phyloP scores from a whole-genome alignment of 2,113 vertebrate species.

The Eurystomus gularis region DNA sequence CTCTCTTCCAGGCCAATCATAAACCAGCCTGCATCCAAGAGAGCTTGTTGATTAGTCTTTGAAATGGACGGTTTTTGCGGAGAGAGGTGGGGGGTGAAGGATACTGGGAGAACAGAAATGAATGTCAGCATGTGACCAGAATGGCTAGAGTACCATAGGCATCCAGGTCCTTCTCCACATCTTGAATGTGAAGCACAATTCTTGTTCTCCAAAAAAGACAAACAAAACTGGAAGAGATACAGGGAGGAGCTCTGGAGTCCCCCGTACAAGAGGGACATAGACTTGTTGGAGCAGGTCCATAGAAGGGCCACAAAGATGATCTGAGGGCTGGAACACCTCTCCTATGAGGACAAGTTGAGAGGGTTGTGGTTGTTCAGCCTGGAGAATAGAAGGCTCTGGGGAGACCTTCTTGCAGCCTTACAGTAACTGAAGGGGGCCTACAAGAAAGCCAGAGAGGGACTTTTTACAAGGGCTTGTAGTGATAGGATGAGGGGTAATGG shows the following conservation, averaged over 20 bases:
- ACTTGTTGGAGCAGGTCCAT: no score
- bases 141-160: background rate
- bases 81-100: background rate
- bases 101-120: background rate
- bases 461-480: no score
- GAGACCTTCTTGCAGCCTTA: no score
- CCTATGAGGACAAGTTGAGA: no score
- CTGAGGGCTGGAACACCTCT: no score
- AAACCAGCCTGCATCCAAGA: background rate
- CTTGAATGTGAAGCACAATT: background rate
- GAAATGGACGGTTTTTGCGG: background rate
- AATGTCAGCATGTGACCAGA: background rate
- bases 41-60: background rate
- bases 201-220: background rate
- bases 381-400: no score
- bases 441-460: no score
- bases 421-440: no score
- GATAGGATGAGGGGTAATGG: no score
- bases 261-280: no score
- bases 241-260: background rate
- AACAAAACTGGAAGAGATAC: background rate
- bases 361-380: no score
- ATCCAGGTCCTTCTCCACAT: background rate
- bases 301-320: no score
- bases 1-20: background rate